A percentile compares a stretch with the other conserved stretches of the same genome.
phyloP scores from a whole-genome alignment of 2,113 vertebrate species.

The Tragulus kanchil region DNA sequence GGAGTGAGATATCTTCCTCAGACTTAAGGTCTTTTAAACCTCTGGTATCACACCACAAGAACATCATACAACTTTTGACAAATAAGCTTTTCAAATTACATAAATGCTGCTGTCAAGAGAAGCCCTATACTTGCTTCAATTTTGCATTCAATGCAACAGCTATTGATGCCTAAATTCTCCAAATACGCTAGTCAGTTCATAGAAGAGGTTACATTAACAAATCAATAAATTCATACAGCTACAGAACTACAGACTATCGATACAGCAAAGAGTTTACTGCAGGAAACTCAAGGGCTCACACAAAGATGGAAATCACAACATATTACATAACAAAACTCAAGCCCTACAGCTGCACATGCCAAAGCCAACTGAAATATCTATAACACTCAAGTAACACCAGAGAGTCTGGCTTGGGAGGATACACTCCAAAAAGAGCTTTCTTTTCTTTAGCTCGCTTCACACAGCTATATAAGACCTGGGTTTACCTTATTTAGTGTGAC shows the following conservation, averaged over 20 bases:
- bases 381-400: background rate
- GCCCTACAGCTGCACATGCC: background rate
- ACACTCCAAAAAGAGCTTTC: slow-evolving; percentile 1
- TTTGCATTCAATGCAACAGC: slow-evolving; percentile 8
- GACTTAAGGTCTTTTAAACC: slow-evolving; percentile 52
- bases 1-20: slow-evolving; percentile 24
- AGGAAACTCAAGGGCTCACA: slow-evolving; percentile 26
- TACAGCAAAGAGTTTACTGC: background rate
- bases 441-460: slow-evolving; percentile 34
- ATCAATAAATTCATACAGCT: slow-evolving; percentile 52
- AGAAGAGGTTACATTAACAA: slow-evolving; percentile 40
- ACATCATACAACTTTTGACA: slow-evolving; percentile 47
- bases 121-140: background rate
- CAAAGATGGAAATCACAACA: background rate
- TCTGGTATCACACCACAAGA: background rate
- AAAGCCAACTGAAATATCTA: background rate
- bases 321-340: background rate
- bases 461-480: background rate
- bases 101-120: slow-evolving; percentile 32
- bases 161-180: slow-evolving; percentile 44
- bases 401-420: background rate
- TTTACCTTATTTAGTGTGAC: slow-evolving; percentile 1
- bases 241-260: background rate
- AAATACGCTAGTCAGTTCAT: slow-evolving; percentile 12
- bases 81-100: slow-evolving; percentile 27